These are phyloP conservation scores for Drosophila erecta DNA, from an alignment of 1,140 invertebrate species.

Conservation along the genomic window DNA sequence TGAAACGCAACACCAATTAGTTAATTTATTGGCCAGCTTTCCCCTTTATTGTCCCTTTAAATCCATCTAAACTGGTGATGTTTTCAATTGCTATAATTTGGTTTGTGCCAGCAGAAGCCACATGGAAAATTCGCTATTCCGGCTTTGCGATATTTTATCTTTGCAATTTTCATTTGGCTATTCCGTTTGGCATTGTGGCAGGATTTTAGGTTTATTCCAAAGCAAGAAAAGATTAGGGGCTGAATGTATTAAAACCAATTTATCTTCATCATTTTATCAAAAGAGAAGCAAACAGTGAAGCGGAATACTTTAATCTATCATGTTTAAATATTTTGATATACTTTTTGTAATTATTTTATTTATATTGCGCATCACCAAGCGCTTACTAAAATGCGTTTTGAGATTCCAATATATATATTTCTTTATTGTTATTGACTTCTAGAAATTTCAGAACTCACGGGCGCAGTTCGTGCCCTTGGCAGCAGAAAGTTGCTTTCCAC, in stretches of 20 bases:
- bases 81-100: slow-evolving; percentile 40
- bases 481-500: neutral
- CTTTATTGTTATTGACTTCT: neutral
- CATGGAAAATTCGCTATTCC: neutral
- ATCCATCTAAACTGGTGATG: slow-evolving; percentile 5
- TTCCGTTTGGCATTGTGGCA: slow-evolving; percentile 1
- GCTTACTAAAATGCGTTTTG: neutral
- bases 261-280: neutral
- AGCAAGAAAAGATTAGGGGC: neutral
- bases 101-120: slow-evolving; percentile 33
- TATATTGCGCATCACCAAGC: too few species aligned
- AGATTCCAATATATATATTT: too few species aligned
- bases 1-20: slow-evolving; percentile 39
- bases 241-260: neutral
- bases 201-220: neutral
- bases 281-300: neutral
- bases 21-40: slow-evolving; percentile 35
- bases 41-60: slow-evolving; percentile 13
- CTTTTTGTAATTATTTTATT: neutral
- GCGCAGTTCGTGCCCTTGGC: neutral
- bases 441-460: neutral
- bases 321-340: neutral
- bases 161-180: slow-evolving; percentile 7
- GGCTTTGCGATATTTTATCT: slow-evolving; percentile 3
- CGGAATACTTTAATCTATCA: too few species aligned